phyloP scores from a whole-genome alignment of 2,797 vertebrate genomes.

The Falco novaeseelandiae region DNA sequence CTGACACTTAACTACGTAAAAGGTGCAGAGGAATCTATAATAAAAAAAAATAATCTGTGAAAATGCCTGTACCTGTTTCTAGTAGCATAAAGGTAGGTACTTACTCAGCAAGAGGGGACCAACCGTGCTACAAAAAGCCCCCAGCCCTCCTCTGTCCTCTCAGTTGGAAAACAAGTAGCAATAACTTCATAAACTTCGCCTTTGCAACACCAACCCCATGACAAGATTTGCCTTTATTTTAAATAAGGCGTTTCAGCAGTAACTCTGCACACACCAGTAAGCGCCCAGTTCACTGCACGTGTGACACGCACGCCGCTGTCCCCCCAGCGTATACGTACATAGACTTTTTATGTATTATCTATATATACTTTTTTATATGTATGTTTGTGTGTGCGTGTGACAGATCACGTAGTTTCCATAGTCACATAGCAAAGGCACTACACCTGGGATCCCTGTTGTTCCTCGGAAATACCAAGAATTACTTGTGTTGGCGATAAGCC shows the following conservation, averaged over 20 bases:
- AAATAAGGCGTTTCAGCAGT: not conserved
- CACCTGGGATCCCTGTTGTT: not conserved
- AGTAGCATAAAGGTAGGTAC: not conserved
- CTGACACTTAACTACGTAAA: not conserved
- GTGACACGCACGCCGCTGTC: accelerated
- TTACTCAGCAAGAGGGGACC: not conserved
- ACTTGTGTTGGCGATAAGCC: not conserved
- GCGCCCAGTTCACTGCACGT: accelerated
- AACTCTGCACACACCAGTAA: not conserved
- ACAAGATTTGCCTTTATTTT: not conserved
- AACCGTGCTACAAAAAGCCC: not conserved
- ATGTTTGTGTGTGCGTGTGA: no score
- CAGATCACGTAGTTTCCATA: not conserved
- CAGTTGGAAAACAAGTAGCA: not conserved
- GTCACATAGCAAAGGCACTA: not conserved
- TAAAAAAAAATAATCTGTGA: not conserved
- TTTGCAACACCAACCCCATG: not conserved
- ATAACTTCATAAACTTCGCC: not conserved
- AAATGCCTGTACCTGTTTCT: not conserved
- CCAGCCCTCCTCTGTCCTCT: not conserved
- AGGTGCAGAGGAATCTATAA: not conserved
- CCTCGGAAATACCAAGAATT: not conserved
- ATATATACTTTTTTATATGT: not conserved
- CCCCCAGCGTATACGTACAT: no score
- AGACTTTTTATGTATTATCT: not conserved